Conservation (phyloP, 2,797 vertebrate species). For the Chelidonichthys spinosus region DNA sequence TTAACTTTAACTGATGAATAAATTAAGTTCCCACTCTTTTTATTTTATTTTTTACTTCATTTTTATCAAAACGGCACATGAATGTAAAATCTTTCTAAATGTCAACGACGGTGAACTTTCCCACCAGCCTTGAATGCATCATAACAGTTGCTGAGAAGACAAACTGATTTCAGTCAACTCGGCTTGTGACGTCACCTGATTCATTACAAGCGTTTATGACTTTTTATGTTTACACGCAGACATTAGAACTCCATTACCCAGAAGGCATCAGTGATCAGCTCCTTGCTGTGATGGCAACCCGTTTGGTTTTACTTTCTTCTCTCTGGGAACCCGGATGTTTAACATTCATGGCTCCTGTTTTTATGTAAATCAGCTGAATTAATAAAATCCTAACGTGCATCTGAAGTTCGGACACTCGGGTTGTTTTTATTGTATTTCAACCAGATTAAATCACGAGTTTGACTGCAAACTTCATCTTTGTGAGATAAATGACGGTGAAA, state of each 20-base stretch:
- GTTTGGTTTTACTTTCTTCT: constrained; percentile 3
- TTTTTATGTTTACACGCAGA: background rate
- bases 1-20: background rate
- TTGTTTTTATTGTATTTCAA: background rate
- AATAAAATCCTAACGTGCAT: constrained; percentile 63
- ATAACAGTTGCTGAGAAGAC: too few relatives aligned
- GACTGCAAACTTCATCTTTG: too few relatives aligned
- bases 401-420: background rate
- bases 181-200: too few relatives aligned
- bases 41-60: background rate
- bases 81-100: background rate
- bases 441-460: too few relatives aligned
- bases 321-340: constrained; percentile 12
- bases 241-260: background rate
- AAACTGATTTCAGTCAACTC: background rate
- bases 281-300: background rate
- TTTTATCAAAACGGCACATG: constrained; percentile 4
- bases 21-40: background rate
- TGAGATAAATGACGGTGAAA: too few relatives aligned
- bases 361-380: constrained; percentile 51
- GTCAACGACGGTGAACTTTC: background rate
- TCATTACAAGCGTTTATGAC: background rate
- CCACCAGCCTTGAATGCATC: constrained; percentile 6
- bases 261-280: background rate
- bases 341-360: constrained; percentile 41